Evolutionary conservation across 2,888 invertebrate species (phyloP), one percentile per base, ranked within the genome.

Genomic region (Tipula unca): DNA sequence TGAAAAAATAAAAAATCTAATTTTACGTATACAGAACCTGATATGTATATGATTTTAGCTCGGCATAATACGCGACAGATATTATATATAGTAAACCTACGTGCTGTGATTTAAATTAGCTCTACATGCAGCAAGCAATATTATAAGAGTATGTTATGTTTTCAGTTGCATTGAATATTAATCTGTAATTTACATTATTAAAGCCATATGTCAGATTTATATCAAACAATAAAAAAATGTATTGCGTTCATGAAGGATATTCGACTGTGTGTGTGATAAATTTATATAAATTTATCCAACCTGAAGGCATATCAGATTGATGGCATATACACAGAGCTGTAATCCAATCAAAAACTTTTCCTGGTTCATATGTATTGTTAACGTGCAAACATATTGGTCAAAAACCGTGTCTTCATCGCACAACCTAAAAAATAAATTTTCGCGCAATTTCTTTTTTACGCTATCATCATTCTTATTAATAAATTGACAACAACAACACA

Each of bases 51-150:
- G 10, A 36, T 32, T 32, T 32, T n/a, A 54, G 17, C 48, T 20
- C 48, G 48, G 48, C 48, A 17, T 54, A 6, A 54, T 54, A 54
- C 48, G 25, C 25, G 69, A 69, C 25, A 25, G 69, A 69, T 69
- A n/a, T n/a, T n/a, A n/a, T n/a, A 2, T 32, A 69, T 3, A 69
- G 25, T 25, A 17, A 69, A 25, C 25, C 10, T 69, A 69, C 69
- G 69, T 69, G 69, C 69, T 69, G 69, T 69, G 69, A 69, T 69
- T 69, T 69, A 69, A 69, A 69, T 69, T 69, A 69, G 25, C 69
- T 69, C 25, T 69, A 69, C 69, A 69, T 10, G 25, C 13, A 69
- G 10, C 20, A 32, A 32, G 10, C 10, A 69, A 20, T 69, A 54
- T 54, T 69, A 69, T 25, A 6, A 4, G 48, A 69, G 69, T 25